Conservation (phyloP, 2,113 vertebrate species). For the Coryphaenoides rupestris region DNA sequence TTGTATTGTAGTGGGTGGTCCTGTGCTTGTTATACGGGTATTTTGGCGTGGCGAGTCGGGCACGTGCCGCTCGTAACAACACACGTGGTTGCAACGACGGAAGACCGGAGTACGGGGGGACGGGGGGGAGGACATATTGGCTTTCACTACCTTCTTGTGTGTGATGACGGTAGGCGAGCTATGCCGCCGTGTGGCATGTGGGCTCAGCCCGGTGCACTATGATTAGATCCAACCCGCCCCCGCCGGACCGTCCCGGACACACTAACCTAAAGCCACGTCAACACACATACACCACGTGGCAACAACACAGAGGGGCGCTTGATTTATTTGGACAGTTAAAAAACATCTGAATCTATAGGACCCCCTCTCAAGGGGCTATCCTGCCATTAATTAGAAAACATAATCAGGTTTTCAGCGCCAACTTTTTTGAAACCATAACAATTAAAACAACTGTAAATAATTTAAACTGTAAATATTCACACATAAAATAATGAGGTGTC, state of each 20-base stretch:
- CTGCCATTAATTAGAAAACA: no score
- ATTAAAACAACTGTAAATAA: no score
- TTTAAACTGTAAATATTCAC: no score
- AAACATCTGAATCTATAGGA: no score
- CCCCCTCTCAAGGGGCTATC: no score
- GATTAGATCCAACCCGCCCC: slow-evolving; percentile 64
- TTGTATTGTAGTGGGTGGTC: no score
- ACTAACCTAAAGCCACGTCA: slow-evolving; percentile 32
- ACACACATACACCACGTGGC: slow-evolving; percentile 17
- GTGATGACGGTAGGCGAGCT: slow-evolving; percentile 58
- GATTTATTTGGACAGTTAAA: no score
- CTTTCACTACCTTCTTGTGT: slow-evolving; percentile 53
- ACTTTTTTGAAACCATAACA: no score
- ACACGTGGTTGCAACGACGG: slow-evolving; percentile 21
- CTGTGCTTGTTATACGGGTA: no score
- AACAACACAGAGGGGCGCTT: no score
- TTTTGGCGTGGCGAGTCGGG: slow-evolving; percentile 28
- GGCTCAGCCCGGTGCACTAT: slow-evolving; percentile 57
- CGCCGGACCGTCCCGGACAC: slow-evolving; percentile 29
- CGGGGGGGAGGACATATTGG: slow-evolving; percentile 47
- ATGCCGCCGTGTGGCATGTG: slow-evolving; percentile 39
- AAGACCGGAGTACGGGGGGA: slow-evolving; percentile 38
- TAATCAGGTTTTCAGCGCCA: no score
- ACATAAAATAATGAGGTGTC: no score
- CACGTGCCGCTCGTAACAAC: slow-evolving; percentile 31